These are phyloP conservation scores for Nothobranchius kuhntae DNA, from an alignment of 2,113 vertebrate species.

Conservation along the genomic window DNA sequence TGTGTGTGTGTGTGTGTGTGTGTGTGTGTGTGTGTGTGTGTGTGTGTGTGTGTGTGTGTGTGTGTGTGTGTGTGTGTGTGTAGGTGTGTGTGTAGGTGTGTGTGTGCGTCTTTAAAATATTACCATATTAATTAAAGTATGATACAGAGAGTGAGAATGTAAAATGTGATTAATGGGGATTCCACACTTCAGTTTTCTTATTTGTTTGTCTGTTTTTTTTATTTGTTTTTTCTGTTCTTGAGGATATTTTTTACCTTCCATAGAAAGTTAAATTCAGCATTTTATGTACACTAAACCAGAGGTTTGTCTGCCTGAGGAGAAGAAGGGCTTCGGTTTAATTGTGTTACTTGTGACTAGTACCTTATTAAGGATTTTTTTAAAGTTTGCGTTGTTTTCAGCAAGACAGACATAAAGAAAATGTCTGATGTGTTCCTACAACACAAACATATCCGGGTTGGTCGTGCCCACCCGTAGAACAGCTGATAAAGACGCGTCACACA, in stretches of 20 bases:
- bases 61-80: slow-evolving; percentile 38
- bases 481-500: too few species aligned
- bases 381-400: too few species aligned
- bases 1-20: slow-evolving; percentile 44
- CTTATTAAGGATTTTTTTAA: too few species aligned
- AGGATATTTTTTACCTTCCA: not conserved
- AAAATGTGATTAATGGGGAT: slow-evolving; percentile 45
- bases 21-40: slow-evolving; percentile 40
- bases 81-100: slow-evolving; percentile 24
- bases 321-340: too few species aligned
- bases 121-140: slow-evolving; percentile 47
- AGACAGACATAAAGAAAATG: too few species aligned
- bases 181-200: slow-evolving; percentile 23
- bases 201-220: slow-evolving; percentile 13
- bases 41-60: slow-evolving; percentile 44
- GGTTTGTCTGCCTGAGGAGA: not conserved
- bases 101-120: slow-evolving; percentile 27
- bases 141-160: slow-evolving; percentile 39
- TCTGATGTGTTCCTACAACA: too few species aligned
- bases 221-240: slow-evolving; percentile 25
- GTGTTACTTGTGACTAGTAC: too few species aligned
- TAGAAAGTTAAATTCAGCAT: not conserved
- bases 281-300: not conserved
- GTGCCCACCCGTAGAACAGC: too few species aligned
- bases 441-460: too few species aligned